Conservation (phyloP, 2,888 invertebrate species). For the Lepidonotus clava region DNA sequence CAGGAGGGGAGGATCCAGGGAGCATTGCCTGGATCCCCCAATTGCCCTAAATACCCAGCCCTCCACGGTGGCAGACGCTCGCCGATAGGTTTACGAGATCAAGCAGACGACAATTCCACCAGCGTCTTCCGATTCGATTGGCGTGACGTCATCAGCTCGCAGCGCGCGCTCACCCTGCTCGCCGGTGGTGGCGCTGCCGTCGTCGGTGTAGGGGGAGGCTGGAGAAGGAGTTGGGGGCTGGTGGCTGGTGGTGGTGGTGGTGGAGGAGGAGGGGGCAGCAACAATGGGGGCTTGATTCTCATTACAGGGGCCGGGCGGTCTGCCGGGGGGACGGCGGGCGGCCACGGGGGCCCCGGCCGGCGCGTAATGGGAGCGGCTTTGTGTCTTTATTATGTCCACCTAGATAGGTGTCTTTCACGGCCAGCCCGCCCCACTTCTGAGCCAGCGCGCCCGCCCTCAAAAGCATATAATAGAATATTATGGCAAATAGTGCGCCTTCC, state of each 20-base stretch:
- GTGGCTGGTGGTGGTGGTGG: neutral
- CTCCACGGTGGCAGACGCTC: neutral
- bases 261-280: neutral
- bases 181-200: conserved; percentile 25
- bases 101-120: neutral
- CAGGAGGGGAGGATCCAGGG: neutral
- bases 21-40: neutral
- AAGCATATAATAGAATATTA: conserved; percentile 54
- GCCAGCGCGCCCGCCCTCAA: conserved; percentile 41
- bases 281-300: conserved; percentile 46
- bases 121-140: conserved; percentile 2
- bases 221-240: neutral
- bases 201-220: neutral
- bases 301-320: conserved; percentile 1
- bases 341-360: neutral
- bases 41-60: neutral
- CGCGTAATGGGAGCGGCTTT: conserved; percentile 32
- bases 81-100: neutral
- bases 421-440: conserved; percentile 4
- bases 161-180: neutral
- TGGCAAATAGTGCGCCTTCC: conserved; percentile 44
- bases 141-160: neutral
- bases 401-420: conserved; percentile 43
- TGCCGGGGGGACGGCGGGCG: neutral
- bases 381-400: conserved; percentile 53